Percentiles rank a stretch among this genome's conserved stretches.
Conservation (phyloP, 1,140 invertebrate species). For the Diplogasteroides magnus region DNA sequence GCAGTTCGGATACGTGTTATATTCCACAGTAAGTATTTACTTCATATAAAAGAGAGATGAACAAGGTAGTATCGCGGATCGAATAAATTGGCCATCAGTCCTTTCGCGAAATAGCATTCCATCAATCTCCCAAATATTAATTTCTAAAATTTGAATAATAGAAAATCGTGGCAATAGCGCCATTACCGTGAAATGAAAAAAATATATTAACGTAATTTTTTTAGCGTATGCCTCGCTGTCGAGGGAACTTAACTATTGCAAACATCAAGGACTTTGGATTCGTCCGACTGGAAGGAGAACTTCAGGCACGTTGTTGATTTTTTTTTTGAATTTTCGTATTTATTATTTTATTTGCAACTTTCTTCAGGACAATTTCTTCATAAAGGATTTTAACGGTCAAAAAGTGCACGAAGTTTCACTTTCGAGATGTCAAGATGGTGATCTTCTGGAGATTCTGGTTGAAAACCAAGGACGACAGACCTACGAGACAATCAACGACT, state of each 20-base stretch:
- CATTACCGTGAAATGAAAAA: too few species aligned
- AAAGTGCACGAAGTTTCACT: not conserved
- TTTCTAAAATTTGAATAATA: too few species aligned
- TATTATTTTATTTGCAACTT: too few species aligned
- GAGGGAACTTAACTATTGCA: constrained; percentile 23
- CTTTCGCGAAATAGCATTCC: too few species aligned
- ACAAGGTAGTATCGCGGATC: too few species aligned
- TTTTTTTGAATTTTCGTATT: not conserved
- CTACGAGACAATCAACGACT: constrained; percentile 36
- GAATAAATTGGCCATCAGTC: too few species aligned
- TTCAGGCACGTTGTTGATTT: not conserved
- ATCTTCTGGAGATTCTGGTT: constrained; percentile 28
- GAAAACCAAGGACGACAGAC: constrained; percentile 38
- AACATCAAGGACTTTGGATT: constrained; percentile 30
- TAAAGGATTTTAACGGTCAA: constrained; percentile 13
- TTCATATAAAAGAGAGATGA: too few species aligned
- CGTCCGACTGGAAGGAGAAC: constrained; percentile 26
- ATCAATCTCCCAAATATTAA: too few species aligned
- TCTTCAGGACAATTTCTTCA: too few species aligned
- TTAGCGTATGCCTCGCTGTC: too few species aligned
- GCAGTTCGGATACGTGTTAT: constrained; percentile 44
- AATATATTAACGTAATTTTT: too few species aligned
- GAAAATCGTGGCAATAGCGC: too few species aligned
- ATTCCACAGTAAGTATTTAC: constrained; percentile 27
- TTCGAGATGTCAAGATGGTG: constrained; percentile 2